Conservation (phyloP, 2,113 vertebrate genomes). For the Polyodon spathula region DNA sequence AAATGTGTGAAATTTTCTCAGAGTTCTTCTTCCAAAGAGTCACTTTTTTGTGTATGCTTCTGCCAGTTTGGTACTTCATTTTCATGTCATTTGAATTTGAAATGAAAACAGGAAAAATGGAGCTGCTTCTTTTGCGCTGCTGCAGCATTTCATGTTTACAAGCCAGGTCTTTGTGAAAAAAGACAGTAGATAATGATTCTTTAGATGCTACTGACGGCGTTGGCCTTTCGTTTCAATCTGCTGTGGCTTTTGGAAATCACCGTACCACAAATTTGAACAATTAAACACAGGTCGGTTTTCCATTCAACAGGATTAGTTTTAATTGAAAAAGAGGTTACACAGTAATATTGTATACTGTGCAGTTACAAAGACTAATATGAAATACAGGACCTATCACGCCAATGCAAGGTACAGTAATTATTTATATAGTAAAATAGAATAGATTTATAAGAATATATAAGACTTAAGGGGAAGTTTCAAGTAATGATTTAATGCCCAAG, state of each 20-base stretch:
- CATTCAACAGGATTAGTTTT: background rate
- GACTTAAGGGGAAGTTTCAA: background rate
- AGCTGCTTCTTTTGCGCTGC: background rate
- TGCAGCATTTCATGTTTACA: background rate
- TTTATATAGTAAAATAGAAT: slow-evolving; percentile 10
- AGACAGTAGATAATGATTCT: background rate
- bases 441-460: background rate
- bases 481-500: background rate
- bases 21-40: background rate
- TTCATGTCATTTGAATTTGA: background rate
- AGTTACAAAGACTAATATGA: slow-evolving; percentile 18
- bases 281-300: background rate
- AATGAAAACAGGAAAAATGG: background rate
- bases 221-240: background rate
- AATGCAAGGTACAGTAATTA: slow-evolving; percentile 3
- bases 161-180: background rate
- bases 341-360: slow-evolving; percentile 9
- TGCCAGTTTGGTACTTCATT: background rate
- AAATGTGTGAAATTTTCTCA: too few relatives aligned
- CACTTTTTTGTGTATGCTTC: too few relatives aligned
- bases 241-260: background rate
- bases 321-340: slow-evolving; percentile 7
- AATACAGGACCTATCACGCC: slow-evolving; percentile 3
- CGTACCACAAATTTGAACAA: slow-evolving; percentile 1
- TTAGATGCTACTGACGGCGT: background rate